Evolutionary conservation across 2,888 invertebrate species (phyloP), one percentile per base, ranked within the genome.

Genomic region (Ennomos fuscantarius): DNA sequence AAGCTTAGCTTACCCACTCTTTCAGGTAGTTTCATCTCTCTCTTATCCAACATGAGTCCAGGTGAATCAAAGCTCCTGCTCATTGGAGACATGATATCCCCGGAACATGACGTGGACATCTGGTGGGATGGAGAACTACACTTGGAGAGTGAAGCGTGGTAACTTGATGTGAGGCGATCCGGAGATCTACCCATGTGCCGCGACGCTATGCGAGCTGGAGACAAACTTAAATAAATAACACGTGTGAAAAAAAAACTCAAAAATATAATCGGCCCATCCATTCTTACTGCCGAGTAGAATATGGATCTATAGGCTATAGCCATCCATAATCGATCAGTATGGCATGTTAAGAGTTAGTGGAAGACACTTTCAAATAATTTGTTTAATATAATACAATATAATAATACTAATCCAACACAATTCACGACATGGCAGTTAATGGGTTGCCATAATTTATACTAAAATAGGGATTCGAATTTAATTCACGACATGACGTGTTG

Each of bases 111-210:
- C 62, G 79, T 73, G 0, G 84, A 79, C 82, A 82, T 82, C 58
- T 73, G 79, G 35, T 76, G 84, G 0, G 82, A 76, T 0, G 89
- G 89, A 0, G 87, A 84, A 42, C 67, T 79, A 32, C 72, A 72
- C 61, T 83, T 84, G 15, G 79, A 60, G 1, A 87, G 58, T 0
- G 81, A 79, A 0, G 91, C 84, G 78, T 96, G 96, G 86, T 94
- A 96, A 79, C 96, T 96, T 9, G 94, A 93, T 0, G 94, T 89
- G 90, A 96, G 95, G 9, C 95, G 93, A 81, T 96, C 96, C 0
- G 96, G 96, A 0, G 96, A 96, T 35, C 91, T 84, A 32, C 89
- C 90, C 84, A 89, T 73, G 77, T 87, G 86, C 0, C 91, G 85
- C 0, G 83, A 71, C 0, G 82, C 70, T 43, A 91, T 89, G 37